Evolutionary conservation across 1,140 invertebrate species (phyloP).

Genomic region (Olivierus martensii): DNA sequence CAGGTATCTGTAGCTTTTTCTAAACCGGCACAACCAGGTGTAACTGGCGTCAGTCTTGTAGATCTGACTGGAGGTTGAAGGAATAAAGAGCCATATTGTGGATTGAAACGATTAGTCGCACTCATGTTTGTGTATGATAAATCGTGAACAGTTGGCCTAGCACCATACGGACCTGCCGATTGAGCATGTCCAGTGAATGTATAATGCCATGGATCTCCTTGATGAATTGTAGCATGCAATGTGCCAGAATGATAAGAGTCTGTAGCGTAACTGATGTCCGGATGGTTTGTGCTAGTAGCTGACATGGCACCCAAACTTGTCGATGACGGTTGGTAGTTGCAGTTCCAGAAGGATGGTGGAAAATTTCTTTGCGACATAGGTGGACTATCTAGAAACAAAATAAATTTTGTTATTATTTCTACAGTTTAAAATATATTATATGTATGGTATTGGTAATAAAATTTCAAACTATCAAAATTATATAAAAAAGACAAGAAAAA

Average conservation of each 20-base stretch:
- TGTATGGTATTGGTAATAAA: too few relatives aligned
- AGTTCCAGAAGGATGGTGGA: slow-evolving; percentile 81
- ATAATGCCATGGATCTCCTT: slow-evolving; percentile 20
- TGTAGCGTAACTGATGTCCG: slow-evolving; percentile 10
- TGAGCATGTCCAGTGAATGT: too few relatives aligned
- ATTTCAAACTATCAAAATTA: too few relatives aligned
- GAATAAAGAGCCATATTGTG: slow-evolving; percentile 57
- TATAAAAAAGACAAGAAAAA: too few relatives aligned
- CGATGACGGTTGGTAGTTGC: slow-evolving; percentile 9
- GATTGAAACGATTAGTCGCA: slow-evolving; percentile 25
- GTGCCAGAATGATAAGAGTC: slow-evolving; percentile 27
- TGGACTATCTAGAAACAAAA: slow-evolving; percentile 49
- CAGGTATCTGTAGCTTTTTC: slow-evolving; percentile 8
- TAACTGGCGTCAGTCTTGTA: slow-evolving; percentile 16
- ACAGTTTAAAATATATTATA: too few relatives aligned
- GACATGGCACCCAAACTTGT: slow-evolving; percentile 10
- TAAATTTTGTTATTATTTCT: background rate
- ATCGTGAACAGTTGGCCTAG: too few relatives aligned
- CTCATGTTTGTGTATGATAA: too few relatives aligned
- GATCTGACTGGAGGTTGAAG: slow-evolving; percentile 34
- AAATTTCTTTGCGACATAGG: slow-evolving; percentile 82
- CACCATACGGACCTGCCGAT: too few relatives aligned
- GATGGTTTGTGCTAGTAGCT: too few relatives aligned
- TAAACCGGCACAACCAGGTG: slow-evolving; percentile 5
- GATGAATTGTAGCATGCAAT: slow-evolving; percentile 20